Evolutionary conservation across 2,113 vertebrate species (phyloP), one percentile per base, ranked within the genome.

Genomic region (Hemiscyllium ocellatum): DNA sequence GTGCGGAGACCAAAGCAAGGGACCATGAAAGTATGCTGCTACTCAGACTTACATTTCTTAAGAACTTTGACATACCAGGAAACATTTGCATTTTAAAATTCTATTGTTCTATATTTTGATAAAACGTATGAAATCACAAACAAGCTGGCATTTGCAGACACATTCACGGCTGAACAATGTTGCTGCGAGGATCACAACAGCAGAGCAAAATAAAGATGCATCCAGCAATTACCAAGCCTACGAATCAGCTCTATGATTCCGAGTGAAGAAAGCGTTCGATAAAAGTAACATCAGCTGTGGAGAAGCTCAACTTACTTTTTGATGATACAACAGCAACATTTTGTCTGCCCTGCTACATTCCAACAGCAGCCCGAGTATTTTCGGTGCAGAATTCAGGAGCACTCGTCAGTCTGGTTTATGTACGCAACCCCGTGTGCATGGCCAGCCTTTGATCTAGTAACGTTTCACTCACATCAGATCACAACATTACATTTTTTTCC

Each of bases 361-460:
- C 90, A 94, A 24, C 50, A 95, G 24, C 50, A 96, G 96, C 96
- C 26, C 96, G 96, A 96, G 68, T 56, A 4, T 22, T 2, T 70
- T 1, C 33, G 89, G 10, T 96, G 37, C 47, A 95, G 95, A 83
- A 47, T 86, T 66, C 15, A 10, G 8, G 50, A 76, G 68, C 93
- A 96, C 69, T 1, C 47, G 80, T 93, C 72, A n/a, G 83, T 0
- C 17, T 37, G 96, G 96, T 96, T 96, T 95, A 80, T 86, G 69
- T 94, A 87, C 96, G 91, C 85, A 93, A 96, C 37, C 15, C 95
- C 96, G 95, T 70, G 22, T 47, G 42, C 68, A 95, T 95, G 22
- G 70, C 37, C 19, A 96, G 26, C 52, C 96, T 96, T 95, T 96
- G 95, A 96, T 95, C 6, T 24, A 94, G 47, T 1, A 90, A 96